phyloP scores from a whole-genome alignment of 2,888 invertebrate genomes.

The Caenorhabditis imperialis region DNA sequence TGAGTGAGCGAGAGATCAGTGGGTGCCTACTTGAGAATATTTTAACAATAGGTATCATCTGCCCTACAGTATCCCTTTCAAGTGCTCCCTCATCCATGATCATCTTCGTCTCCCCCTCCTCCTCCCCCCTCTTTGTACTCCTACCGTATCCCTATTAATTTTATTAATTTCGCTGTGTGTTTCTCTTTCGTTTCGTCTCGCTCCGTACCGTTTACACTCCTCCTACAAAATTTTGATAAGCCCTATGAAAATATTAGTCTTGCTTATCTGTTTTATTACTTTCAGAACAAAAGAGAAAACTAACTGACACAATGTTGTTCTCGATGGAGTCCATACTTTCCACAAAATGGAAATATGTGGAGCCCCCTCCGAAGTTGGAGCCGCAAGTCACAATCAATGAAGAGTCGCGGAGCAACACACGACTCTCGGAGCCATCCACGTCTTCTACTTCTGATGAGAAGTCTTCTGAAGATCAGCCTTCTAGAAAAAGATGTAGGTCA shows the following conservation, averaged over 20 bases:
- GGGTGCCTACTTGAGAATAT: constrained; percentile 27
- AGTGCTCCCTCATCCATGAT: constrained; percentile 49
- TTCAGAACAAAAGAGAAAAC: constrained; percentile 4
- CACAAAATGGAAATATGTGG: constrained; percentile 28
- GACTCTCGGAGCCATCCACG: constrained; percentile 32
- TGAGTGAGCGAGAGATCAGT: too few relatives aligned
- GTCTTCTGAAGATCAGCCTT: neutral
- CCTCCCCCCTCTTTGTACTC: neutral
- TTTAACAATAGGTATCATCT: constrained; percentile 43
- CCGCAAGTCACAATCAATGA: constrained; percentile 33
- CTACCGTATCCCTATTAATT: constrained; percentile 11
- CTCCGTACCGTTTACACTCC: constrained; percentile 6
- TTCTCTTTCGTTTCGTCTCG: constrained; percentile 18
- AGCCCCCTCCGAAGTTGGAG: constrained; percentile 38
- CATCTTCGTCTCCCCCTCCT: constrained; percentile 3
- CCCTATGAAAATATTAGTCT: constrained; percentile 49
- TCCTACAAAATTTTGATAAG: constrained; percentile 32
- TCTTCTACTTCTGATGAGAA: constrained; percentile 4
- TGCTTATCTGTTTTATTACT: constrained; percentile 31
- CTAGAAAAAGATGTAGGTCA: constrained; percentile 28
- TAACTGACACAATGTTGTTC: constrained; percentile 31
- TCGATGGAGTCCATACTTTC: constrained; percentile 53
- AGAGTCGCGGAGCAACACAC: constrained; percentile 14
- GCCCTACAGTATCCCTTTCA: constrained; percentile 47
- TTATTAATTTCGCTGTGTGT: constrained; percentile 6